These are phyloP conservation scores for Aptenodytes patagonicus DNA, from an alignment of 2,113 vertebrate genomes.

Conservation along the genomic window DNA sequence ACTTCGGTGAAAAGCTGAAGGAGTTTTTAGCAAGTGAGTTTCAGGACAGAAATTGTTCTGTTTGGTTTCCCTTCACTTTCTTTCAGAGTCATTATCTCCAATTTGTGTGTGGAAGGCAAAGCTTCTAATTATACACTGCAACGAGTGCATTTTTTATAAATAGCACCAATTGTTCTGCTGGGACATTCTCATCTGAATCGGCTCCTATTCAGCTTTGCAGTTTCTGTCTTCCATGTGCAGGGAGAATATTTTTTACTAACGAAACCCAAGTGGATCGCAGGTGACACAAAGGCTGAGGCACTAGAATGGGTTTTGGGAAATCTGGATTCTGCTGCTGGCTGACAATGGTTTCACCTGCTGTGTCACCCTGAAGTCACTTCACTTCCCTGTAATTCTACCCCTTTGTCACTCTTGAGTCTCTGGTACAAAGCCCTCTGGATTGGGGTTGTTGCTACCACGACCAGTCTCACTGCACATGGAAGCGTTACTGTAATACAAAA, in stretches of 20 bases:
- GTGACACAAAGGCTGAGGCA: neutral
- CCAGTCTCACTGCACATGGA: neutral
- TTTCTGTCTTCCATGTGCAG: neutral
- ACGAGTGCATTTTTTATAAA: conserved; percentile 56
- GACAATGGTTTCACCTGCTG: neutral
- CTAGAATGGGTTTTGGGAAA: neutral
- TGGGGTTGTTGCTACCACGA: neutral
- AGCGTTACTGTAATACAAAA: neutral
- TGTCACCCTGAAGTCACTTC: neutral
- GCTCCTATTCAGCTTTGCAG: neutral
- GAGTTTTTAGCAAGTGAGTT: neutral
- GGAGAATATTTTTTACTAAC: neutral
- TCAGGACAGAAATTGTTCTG: neutral
- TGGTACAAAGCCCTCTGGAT: neutral
- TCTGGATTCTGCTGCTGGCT: neutral
- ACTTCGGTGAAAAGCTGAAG: neutral
- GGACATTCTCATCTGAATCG: conserved; percentile 51
- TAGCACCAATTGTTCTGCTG: conserved; percentile 58
- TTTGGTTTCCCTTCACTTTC: conserved; percentile 33
- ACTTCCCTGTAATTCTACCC: neutral
- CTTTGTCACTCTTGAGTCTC: neutral
- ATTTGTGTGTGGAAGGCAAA: conserved; percentile 40
- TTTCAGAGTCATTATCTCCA: conserved; percentile 34
- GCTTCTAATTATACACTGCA: conserved; percentile 53
- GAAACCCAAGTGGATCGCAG: neutral